phyloP scores from a whole-genome alignment of 2,888 invertebrate genomes.

The Acholoe squamosa region DNA sequence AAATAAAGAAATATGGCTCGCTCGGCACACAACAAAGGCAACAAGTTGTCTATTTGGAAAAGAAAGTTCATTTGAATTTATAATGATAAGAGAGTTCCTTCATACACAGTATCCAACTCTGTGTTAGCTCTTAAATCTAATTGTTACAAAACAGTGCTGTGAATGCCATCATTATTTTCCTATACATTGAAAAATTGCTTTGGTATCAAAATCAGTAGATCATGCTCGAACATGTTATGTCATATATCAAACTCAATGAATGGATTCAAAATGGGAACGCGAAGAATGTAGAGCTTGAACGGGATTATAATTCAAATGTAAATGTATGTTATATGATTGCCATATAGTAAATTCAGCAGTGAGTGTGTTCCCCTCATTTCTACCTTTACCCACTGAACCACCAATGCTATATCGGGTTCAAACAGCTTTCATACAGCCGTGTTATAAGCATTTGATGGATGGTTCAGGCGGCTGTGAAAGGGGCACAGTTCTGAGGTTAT shows the following conservation, averaged over 20 bases:
- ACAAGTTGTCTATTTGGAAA: no score
- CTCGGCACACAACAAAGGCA: no score
- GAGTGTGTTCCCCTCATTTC: slow-evolving; percentile 20
- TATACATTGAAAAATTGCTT: no score
- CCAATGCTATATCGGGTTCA: not conserved
- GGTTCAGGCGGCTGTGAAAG: not conserved
- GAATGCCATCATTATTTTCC: no score
- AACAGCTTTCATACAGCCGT: not conserved
- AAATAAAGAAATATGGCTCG: no score
- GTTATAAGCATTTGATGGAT: not conserved
- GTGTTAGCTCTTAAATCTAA: not conserved
- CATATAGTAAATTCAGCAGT: not conserved
- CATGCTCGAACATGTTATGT: not conserved
- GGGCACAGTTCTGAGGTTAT: not conserved
- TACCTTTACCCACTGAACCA: not conserved
- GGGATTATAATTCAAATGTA: not conserved
- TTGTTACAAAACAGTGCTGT: not conserved
- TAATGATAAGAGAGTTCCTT: not conserved
- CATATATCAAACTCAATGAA: not conserved
- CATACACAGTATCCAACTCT: not conserved
- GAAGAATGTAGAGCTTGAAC: not conserved
- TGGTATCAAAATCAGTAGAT: not conserved
- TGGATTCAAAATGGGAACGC: slow-evolving; percentile 15
- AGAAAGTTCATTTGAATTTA: no score
- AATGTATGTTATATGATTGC: not conserved